phyloP scores from a whole-genome alignment of 1,140 invertebrate species.

The Phymastichus coffea region DNA sequence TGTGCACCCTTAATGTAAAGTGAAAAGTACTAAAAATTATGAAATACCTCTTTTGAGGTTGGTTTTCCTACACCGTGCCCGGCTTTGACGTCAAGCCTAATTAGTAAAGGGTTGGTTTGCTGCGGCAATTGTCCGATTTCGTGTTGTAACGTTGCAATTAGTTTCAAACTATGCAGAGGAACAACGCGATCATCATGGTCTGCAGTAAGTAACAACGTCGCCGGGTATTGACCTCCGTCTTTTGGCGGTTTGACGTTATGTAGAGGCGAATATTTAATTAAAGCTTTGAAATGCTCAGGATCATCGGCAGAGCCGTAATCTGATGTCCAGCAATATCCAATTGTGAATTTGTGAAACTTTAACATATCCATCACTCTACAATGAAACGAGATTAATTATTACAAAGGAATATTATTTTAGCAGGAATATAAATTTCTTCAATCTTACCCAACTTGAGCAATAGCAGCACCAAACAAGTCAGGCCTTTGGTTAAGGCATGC shows the following conservation, averaged over 20 bases:
- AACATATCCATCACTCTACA: slow-evolving; percentile 95
- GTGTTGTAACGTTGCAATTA: slow-evolving; percentile 88
- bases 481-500: slow-evolving; percentile 94
- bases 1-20: no score
- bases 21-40: neutral
- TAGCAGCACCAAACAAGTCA: slow-evolving; percentile 87
- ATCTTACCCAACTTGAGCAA: slow-evolving; percentile 90
- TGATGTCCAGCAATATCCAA: slow-evolving; percentile 94
- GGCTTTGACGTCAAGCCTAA: slow-evolving; percentile 90
- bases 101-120: slow-evolving; percentile 86
- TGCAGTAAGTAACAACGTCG: slow-evolving; percentile 86
- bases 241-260: slow-evolving; percentile 83
- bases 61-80: slow-evolving; percentile 97
- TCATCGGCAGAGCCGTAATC: slow-evolving; percentile 94
- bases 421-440: no score
- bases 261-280: slow-evolving; percentile 91
- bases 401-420: slow-evolving; percentile 28
- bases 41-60: slow-evolving; percentile 78
- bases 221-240: slow-evolving; percentile 75
- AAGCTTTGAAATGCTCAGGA: slow-evolving; percentile 82
- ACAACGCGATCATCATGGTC: slow-evolving; percentile 98
- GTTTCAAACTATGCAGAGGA: slow-evolving; percentile 93
- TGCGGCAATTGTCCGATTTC: slow-evolving; percentile 62
- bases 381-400: slow-evolving; percentile 32
- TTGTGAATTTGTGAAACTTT: slow-evolving; percentile 97